Base-by-base conservation (phyloP, 2,888 invertebrate species). In the Polia nebulosa region DNA sequence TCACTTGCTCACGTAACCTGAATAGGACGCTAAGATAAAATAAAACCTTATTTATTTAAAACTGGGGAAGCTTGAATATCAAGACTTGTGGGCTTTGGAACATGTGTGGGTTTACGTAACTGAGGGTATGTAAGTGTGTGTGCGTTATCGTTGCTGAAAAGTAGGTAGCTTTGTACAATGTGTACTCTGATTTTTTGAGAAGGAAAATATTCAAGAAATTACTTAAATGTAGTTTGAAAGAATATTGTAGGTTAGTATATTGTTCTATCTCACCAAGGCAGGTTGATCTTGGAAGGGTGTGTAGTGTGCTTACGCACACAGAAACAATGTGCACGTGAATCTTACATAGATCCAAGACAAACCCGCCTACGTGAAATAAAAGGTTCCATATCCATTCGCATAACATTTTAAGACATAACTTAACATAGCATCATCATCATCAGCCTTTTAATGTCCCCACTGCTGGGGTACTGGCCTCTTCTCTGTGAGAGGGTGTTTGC, bases 41-140 rank as follows among this genome's bases (percentile, higher is more conserved):
- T 80, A 60, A 63, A 60, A 57, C 45, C 39, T 63, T 60, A 49
- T 63, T 67, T 79, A 60, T 61, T 78, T 58, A 39, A 58, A 58
- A 58, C 57, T 78, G 29, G 41, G 25, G 17, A 58, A 55, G 44
- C 20, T 58, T 68, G 53, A 76, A 72, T 72, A 52, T 67, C 25
- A 57, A 39, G 67, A 75, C 44, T 67, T 72, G 51, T 76, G 39
- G 20, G 51, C 13, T 52, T 32, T 13, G n/a, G 34, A 29, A 29
- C 29, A 29, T 7, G 7, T 62, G 49, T 49, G 32, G 36, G 22
- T 56, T 17, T 6, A 32, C 2, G 13, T 44, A 17, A 15, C 39
- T 58, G 22, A n/a, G 2, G 20, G 11, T 45, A 15, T 47, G 29
- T 60, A n/a, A 11, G 25, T 45, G 29, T 36, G 41, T 25, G 11